Base-by-base conservation (phyloP, 2,113 vertebrate genomes). In the Ictidomys tridecemlineatus region DNA sequence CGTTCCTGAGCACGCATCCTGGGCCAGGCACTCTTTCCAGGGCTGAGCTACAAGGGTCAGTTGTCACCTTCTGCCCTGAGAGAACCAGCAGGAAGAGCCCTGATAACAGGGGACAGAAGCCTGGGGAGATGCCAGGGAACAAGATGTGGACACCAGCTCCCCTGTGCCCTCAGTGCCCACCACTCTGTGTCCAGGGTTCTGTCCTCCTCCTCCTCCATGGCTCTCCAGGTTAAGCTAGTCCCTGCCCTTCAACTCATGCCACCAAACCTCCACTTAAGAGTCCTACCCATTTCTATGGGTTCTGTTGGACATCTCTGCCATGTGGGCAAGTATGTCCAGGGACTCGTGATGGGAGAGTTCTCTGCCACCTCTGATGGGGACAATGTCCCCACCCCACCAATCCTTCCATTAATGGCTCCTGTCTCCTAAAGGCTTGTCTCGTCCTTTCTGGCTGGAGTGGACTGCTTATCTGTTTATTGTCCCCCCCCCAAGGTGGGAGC, bases 101-200 rank as follows among this genome's bases (percentile, higher is more conserved):
- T 8, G n/a, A 67, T 18, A 28, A 58, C 32, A 28, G 73, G 10
- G 10, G 8, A 7, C n/a, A 1, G 32, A 17, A 4, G 45, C 30
- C 4, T 20, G 16, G 0, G 30, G 20, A 39, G 17, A 28, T 17
- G 1, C 37, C n/a, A 18, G 28, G 30, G 14, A 22, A 14, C 0
- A 1, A 39, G 80, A 48, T 0, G 1, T 24, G 24, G 4, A 5
- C 1, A 1, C 11, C 28, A 0, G 17, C 8, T 5, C 32, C 74
- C 39, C 39, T 58, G 12, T 3, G 6, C 39, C 70, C 37, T 13
- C 70, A 2, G 0, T 61, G 26, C 37, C 22, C 53, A 3, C 4
- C 34, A 2, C 67, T 24, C 16, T 53, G 26, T 58, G 76, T 42
- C 72, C 14, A 5, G 30, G 13, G 10, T n/a, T 28, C 32, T 14